These are phyloP conservation scores for Oryzias curvinotus DNA, from an alignment of 2,113 vertebrate genomes.

Conservation along the genomic window DNA sequence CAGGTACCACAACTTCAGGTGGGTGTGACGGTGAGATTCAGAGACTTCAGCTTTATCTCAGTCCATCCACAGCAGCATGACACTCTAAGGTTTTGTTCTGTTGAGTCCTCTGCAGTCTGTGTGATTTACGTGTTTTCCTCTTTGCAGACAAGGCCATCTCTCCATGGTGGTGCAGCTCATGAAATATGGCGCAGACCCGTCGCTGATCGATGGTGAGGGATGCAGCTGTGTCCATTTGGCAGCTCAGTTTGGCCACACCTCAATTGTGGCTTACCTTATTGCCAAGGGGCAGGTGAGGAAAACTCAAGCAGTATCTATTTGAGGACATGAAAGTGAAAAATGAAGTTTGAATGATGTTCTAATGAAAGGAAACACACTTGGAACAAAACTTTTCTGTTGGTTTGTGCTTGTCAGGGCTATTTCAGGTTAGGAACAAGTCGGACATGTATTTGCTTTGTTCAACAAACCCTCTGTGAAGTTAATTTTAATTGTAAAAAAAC, in stretches of 20 bases:
- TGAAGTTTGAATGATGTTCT: not conserved
- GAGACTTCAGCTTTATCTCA: not conserved
- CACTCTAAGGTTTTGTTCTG: too few relatives aligned
- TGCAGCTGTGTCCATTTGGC: slow-evolving; percentile 98
- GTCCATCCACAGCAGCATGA: not conserved
- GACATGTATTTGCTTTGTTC: too few relatives aligned
- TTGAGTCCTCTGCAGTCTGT: not conserved
- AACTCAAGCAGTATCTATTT: not conserved
- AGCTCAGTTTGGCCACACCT: slow-evolving; percentile 98
- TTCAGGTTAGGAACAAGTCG: too few relatives aligned
- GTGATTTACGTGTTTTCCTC: not conserved
- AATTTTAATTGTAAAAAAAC: too few relatives aligned
- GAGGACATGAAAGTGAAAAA: not conserved
- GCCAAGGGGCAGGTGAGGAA: slow-evolving; percentile 94
- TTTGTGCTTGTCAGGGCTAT: too few relatives aligned
- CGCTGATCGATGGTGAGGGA: slow-evolving; percentile 96
- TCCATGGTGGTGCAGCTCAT: slow-evolving; percentile 99
- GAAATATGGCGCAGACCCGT: slow-evolving; percentile 96
- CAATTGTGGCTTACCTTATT: slow-evolving; percentile 98
- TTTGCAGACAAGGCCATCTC: slow-evolving; percentile 91
- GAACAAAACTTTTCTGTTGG: not conserved
- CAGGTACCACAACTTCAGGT: too few relatives aligned
- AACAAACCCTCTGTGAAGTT: too few relatives aligned
- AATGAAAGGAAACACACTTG: not conserved
- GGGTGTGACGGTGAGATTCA: too few relatives aligned